Conservation (phyloP, 2,113 vertebrate species). For the Oryzias melastigma region DNA sequence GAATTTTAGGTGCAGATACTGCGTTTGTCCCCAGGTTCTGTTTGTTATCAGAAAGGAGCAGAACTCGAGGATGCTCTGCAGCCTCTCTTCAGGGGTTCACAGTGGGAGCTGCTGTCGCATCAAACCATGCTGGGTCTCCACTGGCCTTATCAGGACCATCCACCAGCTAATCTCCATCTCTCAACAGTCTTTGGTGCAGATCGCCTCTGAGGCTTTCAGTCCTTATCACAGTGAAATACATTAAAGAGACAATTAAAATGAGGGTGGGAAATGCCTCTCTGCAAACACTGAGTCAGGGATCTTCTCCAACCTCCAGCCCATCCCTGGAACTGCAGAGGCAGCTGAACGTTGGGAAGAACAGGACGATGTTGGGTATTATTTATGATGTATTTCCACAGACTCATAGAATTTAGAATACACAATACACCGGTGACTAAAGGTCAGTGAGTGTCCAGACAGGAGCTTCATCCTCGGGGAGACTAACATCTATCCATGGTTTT, state of each 20-base stretch:
- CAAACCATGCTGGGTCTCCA: constrained; percentile 32
- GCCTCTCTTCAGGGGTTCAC: constrained; percentile 17
- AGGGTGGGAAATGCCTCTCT: constrained; percentile 33
- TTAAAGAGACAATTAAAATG: constrained; percentile 60
- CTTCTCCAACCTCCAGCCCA: constrained; percentile 16
- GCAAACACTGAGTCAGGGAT: constrained; percentile 34
- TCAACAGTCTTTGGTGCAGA: constrained; percentile 41
- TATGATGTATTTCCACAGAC: too few relatives aligned
- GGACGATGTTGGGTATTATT: background rate
- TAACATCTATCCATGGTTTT: too few relatives aligned
- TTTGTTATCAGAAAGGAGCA: constrained; percentile 23
- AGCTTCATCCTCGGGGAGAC: too few relatives aligned
- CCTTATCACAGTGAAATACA: constrained; percentile 59
- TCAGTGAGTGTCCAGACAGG: too few relatives aligned
- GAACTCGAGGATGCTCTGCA: constrained; percentile 25
- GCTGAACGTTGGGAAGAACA: background rate
- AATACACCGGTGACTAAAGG: too few relatives aligned
- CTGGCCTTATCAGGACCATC: constrained; percentile 42
- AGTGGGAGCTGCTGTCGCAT: constrained; percentile 24
- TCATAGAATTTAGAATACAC: too few relatives aligned
- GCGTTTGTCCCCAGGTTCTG: constrained; percentile 1
- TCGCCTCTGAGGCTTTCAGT: constrained; percentile 47
- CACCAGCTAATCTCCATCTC: constrained; percentile 45
- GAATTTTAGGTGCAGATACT: background rate
- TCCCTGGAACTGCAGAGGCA: constrained; percentile 12